Conservation (phyloP, 1,140 invertebrate genomes). For the Achatina immaculata region DNA sequence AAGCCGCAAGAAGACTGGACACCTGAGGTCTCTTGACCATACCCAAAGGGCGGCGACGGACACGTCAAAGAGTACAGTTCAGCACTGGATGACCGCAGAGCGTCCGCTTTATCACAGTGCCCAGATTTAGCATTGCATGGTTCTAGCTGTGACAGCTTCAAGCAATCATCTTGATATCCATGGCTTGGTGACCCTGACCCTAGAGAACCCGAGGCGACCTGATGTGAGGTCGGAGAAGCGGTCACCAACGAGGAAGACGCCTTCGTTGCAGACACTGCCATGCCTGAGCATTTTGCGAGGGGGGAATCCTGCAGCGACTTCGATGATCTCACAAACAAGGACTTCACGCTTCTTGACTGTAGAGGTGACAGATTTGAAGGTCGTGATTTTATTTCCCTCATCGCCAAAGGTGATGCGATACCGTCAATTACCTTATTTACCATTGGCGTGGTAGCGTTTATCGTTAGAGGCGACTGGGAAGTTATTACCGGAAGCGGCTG, state of each 20-base stretch:
- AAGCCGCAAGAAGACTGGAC: no score
- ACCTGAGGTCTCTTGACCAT: no score
- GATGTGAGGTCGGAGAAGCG: background rate
- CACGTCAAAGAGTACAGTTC: background rate
- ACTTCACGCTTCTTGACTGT: background rate
- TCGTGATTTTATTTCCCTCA: background rate
- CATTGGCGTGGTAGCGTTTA: background rate
- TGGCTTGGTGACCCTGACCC: background rate
- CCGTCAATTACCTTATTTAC: background rate
- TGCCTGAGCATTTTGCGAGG: background rate
- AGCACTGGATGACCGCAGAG: background rate
- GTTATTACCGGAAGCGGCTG: background rate
- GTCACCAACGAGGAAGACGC: background rate
- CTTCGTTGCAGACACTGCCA: background rate
- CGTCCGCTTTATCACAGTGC: constrained; percentile 19
- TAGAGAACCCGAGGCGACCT: background rate
- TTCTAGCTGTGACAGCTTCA: constrained; percentile 28
- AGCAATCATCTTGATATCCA: constrained; percentile 14
- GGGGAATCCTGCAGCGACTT: background rate
- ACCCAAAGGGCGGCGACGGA: no score
- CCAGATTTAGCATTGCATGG: constrained; percentile 28
- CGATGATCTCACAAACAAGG: background rate
- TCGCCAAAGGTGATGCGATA: background rate
- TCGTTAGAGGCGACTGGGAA: background rate
- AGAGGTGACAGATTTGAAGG: constrained; percentile 30